Conservation (phyloP, 2,113 vertebrate species). For the Tinamus guttatus region DNA sequence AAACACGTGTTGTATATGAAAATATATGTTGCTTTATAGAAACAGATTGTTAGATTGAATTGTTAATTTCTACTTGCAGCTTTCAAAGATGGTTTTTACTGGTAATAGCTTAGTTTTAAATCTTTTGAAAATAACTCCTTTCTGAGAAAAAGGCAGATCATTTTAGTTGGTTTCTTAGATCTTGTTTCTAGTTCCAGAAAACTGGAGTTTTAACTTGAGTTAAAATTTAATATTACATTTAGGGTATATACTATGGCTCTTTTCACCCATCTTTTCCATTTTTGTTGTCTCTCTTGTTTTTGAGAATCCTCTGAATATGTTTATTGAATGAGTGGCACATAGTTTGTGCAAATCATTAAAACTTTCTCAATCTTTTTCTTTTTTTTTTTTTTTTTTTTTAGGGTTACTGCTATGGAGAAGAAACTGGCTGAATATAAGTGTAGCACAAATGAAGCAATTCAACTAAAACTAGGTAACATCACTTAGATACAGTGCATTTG, state of each 20-base stretch:
- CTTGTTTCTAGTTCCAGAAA: background rate
- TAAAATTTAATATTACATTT: accelerated
- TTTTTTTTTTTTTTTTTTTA: slow-evolving; percentile 56
- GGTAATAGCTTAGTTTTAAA: background rate
- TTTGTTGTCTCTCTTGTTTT: background rate
- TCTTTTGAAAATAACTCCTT: background rate
- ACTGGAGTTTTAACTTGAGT: too few relatives aligned
- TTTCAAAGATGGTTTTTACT: background rate
- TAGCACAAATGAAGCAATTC: slow-evolving; percentile 96
- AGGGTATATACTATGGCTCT: background rate
- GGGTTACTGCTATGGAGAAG: slow-evolving; percentile 92
- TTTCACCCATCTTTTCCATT: accelerated
- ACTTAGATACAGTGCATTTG: background rate
- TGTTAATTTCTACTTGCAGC: background rate
- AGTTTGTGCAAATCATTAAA: background rate
- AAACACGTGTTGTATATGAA: background rate
- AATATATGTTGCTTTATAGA: background rate
- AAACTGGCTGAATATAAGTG: slow-evolving; percentile 97
- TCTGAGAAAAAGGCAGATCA: background rate
- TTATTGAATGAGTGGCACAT: background rate
- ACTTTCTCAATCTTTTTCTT: background rate
- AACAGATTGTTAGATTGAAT: background rate
- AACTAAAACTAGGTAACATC: slow-evolving; percentile 91
- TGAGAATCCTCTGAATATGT: background rate
- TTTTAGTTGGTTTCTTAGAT: background rate